Evolutionary conservation across 2,113 vertebrate species (phyloP).

Genomic region (Cyrtonyx montezumae): DNA sequence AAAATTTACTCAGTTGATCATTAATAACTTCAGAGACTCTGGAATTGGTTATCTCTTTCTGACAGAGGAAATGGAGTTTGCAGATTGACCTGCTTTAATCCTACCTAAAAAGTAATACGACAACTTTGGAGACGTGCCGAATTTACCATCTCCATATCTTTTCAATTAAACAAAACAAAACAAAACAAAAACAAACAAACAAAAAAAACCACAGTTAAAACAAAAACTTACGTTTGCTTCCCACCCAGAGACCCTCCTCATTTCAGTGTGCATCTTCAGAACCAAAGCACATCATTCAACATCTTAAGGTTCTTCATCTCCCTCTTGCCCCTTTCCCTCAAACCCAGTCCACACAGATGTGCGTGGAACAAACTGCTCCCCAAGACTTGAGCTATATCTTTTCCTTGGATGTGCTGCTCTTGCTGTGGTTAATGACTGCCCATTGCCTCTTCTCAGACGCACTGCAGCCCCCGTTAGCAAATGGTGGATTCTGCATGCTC

Average conservation of each 20-base stretch:
- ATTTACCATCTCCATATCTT: constrained; percentile 39
- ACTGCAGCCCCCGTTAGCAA: background rate
- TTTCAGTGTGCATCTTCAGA: background rate
- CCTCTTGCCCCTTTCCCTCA: background rate
- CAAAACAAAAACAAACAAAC: background rate
- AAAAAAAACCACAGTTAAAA: background rate
- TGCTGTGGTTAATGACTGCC: background rate
- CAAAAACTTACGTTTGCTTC: background rate
- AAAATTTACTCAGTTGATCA: constrained; percentile 63
- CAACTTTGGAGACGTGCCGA: constrained; percentile 35
- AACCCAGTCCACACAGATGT: background rate
- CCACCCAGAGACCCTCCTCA: background rate
- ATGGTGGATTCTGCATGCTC: background rate
- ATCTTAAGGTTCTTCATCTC: background rate
- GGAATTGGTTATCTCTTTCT: constrained; percentile 55
- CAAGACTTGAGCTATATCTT: background rate
- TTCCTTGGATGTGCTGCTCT: background rate
- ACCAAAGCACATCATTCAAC: background rate
- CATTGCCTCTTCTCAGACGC: background rate
- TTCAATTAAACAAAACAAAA: background rate
- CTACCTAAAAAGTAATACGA: constrained; percentile 51
- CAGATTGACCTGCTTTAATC: constrained; percentile 52
- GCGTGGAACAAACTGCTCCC: background rate
- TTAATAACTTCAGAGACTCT: constrained; percentile 61
- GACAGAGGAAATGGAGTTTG: constrained; percentile 63